Base-by-base conservation (phyloP, 2,113 vertebrate genomes). In the Telmatochromis sp. region DNA sequence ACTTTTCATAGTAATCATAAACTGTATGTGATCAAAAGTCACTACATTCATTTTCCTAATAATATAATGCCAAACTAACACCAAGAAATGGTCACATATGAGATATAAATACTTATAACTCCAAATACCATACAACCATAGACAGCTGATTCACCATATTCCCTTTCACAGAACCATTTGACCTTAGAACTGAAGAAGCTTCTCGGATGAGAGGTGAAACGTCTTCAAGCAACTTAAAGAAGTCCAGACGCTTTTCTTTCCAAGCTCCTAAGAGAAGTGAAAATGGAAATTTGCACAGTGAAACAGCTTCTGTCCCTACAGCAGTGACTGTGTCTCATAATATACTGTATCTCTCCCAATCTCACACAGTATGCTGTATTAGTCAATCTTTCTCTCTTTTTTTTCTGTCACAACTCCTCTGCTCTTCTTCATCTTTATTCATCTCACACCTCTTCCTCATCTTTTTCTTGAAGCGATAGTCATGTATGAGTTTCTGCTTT, bases 241-340 rank as follows among this genome's bases (percentile, higher is more conserved):
- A 19, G 0, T 51, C 47, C 47, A 51, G 47, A 51, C 8, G 17
- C 17, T 19, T 51, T 51, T 51, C 47, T 51, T 51, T 51, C 0
- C 47, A 51, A 51, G 47, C 0, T 51, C 17, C 47, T 51, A 0
- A 51, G 47, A 51, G 95, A 98, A 96, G 98, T 98, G 75, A 81
- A 84, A 26, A 63, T 23, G 2, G 21, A 82, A 21, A 14, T 55
- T 23, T 0, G 2, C 28, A 60, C 26, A 60, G 28, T 31, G 57
- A 57, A 57, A 26, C 28, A 31, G 57, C 57, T 17, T 60, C 2
- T 10, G 57, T 60, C 14, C 7, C 28, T 60, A 17, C 8, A 33
- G 5, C 57, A 17, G 5, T 60, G 57, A 60, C 15, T 5, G 5
- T 17, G 3, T 60, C 28, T 60, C 28, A 60, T 17, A 10, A 31